Evolutionary conservation across 2,888 invertebrate genomes (phyloP).

Genomic region (Campoplex capitator): DNA sequence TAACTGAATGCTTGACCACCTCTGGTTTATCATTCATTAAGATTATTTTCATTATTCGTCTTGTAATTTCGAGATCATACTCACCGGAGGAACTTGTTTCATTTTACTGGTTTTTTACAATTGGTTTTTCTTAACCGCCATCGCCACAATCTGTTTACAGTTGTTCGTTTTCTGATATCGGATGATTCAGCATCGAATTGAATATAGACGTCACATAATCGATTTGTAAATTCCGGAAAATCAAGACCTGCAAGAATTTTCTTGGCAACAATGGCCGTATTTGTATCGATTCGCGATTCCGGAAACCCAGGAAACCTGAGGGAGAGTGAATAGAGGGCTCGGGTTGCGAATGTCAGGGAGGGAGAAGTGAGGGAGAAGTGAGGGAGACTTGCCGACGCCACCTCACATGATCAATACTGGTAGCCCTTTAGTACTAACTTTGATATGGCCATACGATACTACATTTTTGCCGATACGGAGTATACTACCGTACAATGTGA

Average conservation of each 20-base stretch:
- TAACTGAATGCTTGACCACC: background rate
- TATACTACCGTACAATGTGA: background rate
- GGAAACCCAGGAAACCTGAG: slow-evolving; percentile 46
- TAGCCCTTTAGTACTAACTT: slow-evolving; percentile 34
- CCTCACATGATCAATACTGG: slow-evolving; percentile 64
- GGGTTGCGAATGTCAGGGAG: slow-evolving; percentile 19
- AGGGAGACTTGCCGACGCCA: slow-evolving; percentile 60
- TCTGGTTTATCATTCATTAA: background rate
- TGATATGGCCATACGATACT: background rate
- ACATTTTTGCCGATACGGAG: background rate
- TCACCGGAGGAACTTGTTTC: background rate
- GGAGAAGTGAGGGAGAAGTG: slow-evolving; percentile 23
- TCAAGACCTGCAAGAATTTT: slow-evolving; percentile 7
- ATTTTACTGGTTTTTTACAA: background rate
- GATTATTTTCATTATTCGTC: no score
- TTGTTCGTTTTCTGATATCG: background rate
- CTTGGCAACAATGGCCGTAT: slow-evolving; percentile 42
- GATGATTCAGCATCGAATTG: background rate
- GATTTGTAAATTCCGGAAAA: slow-evolving; percentile 40
- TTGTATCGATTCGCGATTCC: slow-evolving; percentile 38
- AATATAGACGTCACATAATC: background rate
- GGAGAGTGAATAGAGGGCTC: slow-evolving; percentile 33
- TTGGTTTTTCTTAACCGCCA: background rate
- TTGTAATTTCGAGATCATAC: background rate
- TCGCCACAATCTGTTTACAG: background rate